Percentiles rank a stretch among this genome's conserved stretches.
These are phyloP conservation scores for Tokudaia tokunoshimensis DNA, from an alignment of 2,797 vertebrate genomes.

Conservation along the genomic window DNA sequence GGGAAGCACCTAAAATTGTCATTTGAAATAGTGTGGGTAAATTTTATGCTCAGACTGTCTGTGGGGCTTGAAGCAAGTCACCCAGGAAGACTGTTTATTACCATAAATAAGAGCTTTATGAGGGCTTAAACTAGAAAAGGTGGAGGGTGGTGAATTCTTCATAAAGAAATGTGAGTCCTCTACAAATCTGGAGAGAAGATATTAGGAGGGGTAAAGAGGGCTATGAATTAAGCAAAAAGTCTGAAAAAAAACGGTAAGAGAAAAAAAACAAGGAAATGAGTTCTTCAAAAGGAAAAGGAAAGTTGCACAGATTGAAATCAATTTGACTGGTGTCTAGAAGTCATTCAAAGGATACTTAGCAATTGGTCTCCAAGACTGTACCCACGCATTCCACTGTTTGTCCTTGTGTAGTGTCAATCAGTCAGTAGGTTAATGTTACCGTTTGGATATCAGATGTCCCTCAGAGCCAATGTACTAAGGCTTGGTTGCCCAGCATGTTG, in stretches of 20 bases:
- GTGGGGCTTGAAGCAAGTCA: slow-evolving; percentile 66
- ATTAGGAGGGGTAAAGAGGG: neutral
- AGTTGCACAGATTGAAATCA: neutral
- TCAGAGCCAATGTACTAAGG: neutral
- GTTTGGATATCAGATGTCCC: neutral
- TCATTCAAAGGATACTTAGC: neutral
- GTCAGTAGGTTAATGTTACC: neutral
- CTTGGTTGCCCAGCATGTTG: neutral
- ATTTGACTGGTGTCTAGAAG: slow-evolving; percentile 14
- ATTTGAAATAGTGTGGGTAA: slow-evolving; percentile 54
- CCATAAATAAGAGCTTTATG: slow-evolving; percentile 43
- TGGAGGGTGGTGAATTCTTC: neutral
- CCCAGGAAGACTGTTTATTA: slow-evolving; percentile 57
- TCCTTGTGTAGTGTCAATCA: neutral
- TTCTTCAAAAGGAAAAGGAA: slow-evolving; percentile 57
- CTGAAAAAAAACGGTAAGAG: neutral
- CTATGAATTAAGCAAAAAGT: slow-evolving; percentile 15
- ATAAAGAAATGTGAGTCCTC: slow-evolving; percentile 6
- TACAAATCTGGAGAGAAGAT: slow-evolving; percentile 13
- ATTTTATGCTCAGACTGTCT: slow-evolving; percentile 61
- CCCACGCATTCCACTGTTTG: neutral
- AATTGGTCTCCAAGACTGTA: neutral
- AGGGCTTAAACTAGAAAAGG: slow-evolving; percentile 34
- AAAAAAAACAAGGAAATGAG: neutral
- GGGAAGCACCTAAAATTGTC: slow-evolving; percentile 56